Base-by-base conservation (phyloP, 1,140 invertebrate species). In the Glossosoma conforme region DNA sequence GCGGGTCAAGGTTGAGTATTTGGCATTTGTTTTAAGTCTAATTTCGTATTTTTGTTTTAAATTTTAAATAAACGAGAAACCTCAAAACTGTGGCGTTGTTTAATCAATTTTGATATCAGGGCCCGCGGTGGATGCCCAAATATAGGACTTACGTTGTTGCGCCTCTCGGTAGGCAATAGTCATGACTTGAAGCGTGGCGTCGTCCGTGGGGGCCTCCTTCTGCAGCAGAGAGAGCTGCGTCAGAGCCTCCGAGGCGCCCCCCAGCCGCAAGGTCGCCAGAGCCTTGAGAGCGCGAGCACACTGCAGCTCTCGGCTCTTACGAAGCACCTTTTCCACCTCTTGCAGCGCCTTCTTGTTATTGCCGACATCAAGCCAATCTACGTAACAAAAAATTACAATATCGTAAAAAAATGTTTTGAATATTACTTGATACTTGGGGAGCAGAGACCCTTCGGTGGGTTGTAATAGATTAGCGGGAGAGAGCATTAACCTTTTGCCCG, bases 271-370 rank as follows among this genome's bases (percentile, higher is more conserved):
- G 54, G 97, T 71, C 0, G 94, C 91, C 52, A 98, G 71, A 0
- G 90, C 89, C 70, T 97, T 97, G 38, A 98, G 69, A 58, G 92
- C 92, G 65, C 89, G 87, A 2, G 91, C 93, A 74, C 93, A 93
- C 25, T 86, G 84, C 56, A 95, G 82, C 60, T 81, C 80, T 50
- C 92, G 89, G 61, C 91, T 89, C 69, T 98, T 98, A 65, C 91
- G 93, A 21, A 98, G 74, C 10, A 98, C 84, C 73, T 95, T 97
- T 50, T 98, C 94, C 4, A 91, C 91, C 74, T 98, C 95, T 69
- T 97, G 93, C n/a, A 98, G 76, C 0, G 94, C 94, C 67, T 97
- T 96, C 64, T 97, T 97, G 73, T 97, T 95, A 66, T 96, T 96
- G 14, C 93, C 92, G 78, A 84, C 84, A 67, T 98, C 95, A 52